Percentiles rank a stretch among this genome's conserved stretches.
These are phyloP conservation scores for Corynorhinus townsendii DNA, from an alignment of 2,113 vertebrate species.

Conservation along the genomic window DNA sequence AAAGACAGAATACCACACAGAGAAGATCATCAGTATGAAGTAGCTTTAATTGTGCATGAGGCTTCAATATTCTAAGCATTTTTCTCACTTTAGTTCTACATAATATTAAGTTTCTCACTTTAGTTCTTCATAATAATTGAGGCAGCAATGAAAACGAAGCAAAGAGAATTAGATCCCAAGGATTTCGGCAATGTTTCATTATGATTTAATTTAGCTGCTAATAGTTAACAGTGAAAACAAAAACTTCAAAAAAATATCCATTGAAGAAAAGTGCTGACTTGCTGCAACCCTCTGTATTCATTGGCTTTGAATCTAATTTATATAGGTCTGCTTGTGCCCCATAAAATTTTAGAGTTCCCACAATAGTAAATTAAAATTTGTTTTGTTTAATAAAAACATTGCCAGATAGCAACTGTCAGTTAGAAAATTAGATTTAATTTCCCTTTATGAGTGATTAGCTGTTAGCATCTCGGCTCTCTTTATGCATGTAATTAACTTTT, in stretches of 20 bases:
- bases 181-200: neutral
- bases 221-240: neutral
- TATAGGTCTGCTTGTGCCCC: slow-evolving; percentile 1
- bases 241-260: neutral
- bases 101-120: neutral
- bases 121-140: neutral
- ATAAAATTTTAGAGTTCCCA: slow-evolving; percentile 40
- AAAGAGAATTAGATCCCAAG: neutral
- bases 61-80: neutral
- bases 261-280: slow-evolving; percentile 52
- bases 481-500: slow-evolving; percentile 81
- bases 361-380: slow-evolving; percentile 74
- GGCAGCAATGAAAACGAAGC: neutral
- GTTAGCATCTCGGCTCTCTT: slow-evolving; percentile 77
- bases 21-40: neutral
- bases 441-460: slow-evolving; percentile 84
- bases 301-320: slow-evolving; percentile 53
- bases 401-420: slow-evolving; percentile 65
- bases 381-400: slow-evolving; percentile 77
- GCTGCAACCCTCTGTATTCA: neutral
- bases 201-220: slow-evolving; percentile 47
- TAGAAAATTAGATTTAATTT: slow-evolving; percentile 79
- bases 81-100: neutral
- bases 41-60: neutral
- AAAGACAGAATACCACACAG: neutral